Base-by-base conservation (phyloP, 2,797 vertebrate species). In the Pterois miles region DNA sequence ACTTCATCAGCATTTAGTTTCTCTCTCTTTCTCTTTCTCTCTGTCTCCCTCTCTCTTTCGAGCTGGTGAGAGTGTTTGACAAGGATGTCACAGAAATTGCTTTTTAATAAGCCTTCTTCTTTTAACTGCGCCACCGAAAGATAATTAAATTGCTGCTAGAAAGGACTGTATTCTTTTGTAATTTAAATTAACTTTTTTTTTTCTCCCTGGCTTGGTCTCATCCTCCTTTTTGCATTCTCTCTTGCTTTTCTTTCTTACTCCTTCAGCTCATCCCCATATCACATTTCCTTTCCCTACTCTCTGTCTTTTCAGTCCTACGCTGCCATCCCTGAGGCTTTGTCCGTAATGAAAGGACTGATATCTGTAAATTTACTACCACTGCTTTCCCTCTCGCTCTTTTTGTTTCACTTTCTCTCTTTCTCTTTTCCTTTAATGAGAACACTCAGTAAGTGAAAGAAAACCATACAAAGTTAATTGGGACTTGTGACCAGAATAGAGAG, bases 61-160 rank as follows among this genome's bases (percentile, higher is more conserved):
- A 67, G 78, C 72, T 92, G 85, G 89, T 90, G 91, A 89, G 88
- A 92, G 84, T 92, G 91, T 96, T 94, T 96, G 95, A 95, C 94
- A 84, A 94, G 84, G 92, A 92, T 93, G 91, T 92, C 92, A 93
- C 92, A 91, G 93, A 94, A 95, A 94, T 93, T 93, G 94, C 86
- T 91, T 93, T 95, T 96, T 96, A 96, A 95, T 95, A 96, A 95
- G 94, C 94, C 90, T 84, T 88, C 93, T 94, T 93, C 93, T 94
- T 96, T 95, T 93, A 94, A 95, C 87, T 94, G 92, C 89, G 81
- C 90, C 93, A 92, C 86, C 93, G 90, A 90, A 93, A 95, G 93
- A 96, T 96, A 96, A 96, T 95, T 96, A 94, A 95, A 93, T 95
- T 93, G 94, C 89, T 92, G 92, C 88, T 92, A 92, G 93, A 96